phyloP scores from a whole-genome alignment of 1,140 invertebrate species.

The Zaprionus nigranus region DNA sequence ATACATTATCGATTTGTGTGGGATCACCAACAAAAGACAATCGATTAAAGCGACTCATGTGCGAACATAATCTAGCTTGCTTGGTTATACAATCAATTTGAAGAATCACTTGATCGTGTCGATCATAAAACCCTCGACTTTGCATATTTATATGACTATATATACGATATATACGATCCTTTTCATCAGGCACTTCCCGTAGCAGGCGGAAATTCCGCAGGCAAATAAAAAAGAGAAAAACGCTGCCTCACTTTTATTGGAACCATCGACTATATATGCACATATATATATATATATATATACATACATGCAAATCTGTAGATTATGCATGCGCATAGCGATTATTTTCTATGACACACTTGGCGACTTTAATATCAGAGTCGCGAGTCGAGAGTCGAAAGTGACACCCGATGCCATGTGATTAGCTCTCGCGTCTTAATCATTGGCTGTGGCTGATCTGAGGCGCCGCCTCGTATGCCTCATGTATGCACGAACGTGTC shows the following conservation, averaged over 20 bases:
- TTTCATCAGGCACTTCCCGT: background rate
- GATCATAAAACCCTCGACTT: background rate
- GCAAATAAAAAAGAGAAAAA: slow-evolving; percentile 2
- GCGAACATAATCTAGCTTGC: background rate
- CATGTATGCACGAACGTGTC: background rate
- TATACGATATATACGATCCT: background rate
- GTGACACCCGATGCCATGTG: slow-evolving; percentile 30
- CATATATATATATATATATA: background rate
- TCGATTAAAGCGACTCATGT: background rate
- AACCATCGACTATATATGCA: background rate
- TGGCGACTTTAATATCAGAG: slow-evolving; percentile 20
- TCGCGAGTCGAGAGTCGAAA: background rate
- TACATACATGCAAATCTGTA: slow-evolving; percentile 9
- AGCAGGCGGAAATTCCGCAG: background rate
- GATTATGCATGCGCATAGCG: slow-evolving; percentile 32
- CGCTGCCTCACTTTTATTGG: background rate
- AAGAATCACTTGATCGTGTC: background rate
- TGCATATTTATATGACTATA: background rate
- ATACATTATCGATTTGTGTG: slow-evolving; percentile 5
- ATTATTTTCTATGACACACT: slow-evolving; percentile 48
- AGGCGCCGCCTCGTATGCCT: background rate
- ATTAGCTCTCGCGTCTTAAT: slow-evolving; percentile 35
- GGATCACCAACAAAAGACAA: background rate
- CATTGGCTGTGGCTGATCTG: background rate
- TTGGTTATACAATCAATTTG: background rate